Evolutionary conservation across 2,113 vertebrate genomes (phyloP).

Genomic region (Phylloscopus trochiloides): DNA sequence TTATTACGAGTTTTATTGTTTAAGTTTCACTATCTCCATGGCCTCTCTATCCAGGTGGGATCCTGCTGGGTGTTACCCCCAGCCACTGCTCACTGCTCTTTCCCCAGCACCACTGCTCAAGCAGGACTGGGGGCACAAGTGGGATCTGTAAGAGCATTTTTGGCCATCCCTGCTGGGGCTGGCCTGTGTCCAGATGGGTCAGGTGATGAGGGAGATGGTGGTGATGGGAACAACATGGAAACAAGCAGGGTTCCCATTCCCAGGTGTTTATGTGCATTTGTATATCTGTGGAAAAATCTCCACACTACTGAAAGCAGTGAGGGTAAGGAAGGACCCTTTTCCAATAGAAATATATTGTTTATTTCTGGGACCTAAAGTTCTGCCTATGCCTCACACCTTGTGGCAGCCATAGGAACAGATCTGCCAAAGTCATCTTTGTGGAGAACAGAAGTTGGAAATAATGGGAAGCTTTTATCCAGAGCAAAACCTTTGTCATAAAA

Average conservation of each 20-base stretch:
- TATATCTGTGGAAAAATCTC: not conserved
- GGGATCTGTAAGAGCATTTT: not conserved
- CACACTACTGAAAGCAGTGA: fast-evolving
- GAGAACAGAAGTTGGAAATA: conserved; percentile 6
- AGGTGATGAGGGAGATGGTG: not conserved
- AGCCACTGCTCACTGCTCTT: not conserved
- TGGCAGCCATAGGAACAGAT: not conserved
- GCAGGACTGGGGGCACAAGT: not conserved
- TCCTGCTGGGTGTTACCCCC: not conserved
- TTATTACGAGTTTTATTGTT: too few species aligned
- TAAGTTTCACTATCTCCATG: not conserved
- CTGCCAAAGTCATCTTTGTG: not conserved
- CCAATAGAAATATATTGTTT: not conserved
- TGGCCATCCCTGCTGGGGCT: not conserved
- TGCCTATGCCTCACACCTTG: not conserved
- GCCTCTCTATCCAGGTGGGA: not conserved
- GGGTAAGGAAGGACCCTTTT: not conserved
- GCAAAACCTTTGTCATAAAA: conserved; percentile 45
- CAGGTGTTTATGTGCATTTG: not conserved
- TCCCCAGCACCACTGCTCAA: not conserved
- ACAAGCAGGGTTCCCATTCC: not conserved
- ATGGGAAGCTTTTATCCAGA: not conserved
- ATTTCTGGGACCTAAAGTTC: not conserved
- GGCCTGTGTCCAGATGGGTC: not conserved
- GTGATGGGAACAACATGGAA: not conserved